Evolutionary conservation across 1,140 invertebrate genomes (phyloP).

Genomic region (Drosophila albomicans): DNA sequence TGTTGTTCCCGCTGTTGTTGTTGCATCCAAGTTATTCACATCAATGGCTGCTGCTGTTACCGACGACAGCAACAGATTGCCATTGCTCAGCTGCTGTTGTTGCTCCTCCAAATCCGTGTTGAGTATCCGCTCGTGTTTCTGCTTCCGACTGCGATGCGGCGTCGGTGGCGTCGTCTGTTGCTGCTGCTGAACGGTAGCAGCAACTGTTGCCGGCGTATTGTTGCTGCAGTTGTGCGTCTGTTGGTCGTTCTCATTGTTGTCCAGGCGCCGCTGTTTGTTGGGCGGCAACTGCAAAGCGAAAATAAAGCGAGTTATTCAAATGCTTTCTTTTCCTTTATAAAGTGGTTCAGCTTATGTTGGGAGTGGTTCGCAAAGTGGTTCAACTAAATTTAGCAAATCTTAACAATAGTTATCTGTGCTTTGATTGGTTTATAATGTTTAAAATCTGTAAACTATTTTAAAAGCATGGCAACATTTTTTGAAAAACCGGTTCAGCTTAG

Average conservation of each 20-base stretch:
- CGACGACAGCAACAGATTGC: constrained; percentile 25
- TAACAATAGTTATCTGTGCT: no score
- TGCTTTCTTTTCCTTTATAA: not conserved
- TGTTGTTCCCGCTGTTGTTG: not conserved
- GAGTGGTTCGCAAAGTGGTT: no score
- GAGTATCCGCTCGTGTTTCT: constrained; percentile 77
- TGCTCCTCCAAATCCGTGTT: constrained; percentile 68
- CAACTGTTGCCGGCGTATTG: constrained; percentile 26
- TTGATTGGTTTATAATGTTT: no score
- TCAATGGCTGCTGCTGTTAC: not conserved
- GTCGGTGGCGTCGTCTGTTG: constrained; percentile 19
- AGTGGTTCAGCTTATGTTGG: no score
- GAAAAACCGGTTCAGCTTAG: no score
- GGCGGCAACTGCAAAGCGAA: constrained; percentile 47
- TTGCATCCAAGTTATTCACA: not conserved
- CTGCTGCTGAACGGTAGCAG: not conserved
- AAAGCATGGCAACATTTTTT: no score
- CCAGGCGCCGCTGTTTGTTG: constrained; percentile 64
- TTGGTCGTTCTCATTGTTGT: constrained; percentile 70
- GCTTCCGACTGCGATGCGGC: constrained; percentile 74
- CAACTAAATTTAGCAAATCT: no score
- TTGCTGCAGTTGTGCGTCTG: constrained; percentile 63
- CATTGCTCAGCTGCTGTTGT: constrained; percentile 42
- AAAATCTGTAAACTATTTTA: no score
- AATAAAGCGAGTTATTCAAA: not conserved